phyloP scores from a whole-genome alignment of 2,797 vertebrate genomes.

The Channa striata region DNA sequence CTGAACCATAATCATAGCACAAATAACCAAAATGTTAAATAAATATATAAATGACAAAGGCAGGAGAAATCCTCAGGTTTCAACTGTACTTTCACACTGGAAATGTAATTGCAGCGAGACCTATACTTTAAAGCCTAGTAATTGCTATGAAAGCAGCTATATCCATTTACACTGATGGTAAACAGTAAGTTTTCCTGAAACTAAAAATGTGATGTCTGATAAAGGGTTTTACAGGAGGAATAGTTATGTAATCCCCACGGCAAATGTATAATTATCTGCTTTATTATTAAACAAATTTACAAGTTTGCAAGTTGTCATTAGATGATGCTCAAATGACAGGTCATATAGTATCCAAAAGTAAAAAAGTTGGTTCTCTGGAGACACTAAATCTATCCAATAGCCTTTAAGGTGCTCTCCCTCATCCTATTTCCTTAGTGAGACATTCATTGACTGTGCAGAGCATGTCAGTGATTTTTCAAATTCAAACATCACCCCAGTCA shows the following conservation, averaged over 20 bases:
- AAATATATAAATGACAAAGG: slow-evolving; percentile 3
- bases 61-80: slow-evolving; percentile 10
- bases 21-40: too few species aligned
- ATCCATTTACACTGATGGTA: background rate
- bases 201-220: slow-evolving; percentile 3
- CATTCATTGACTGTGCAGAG: too few species aligned
- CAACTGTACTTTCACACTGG: background rate
- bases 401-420: too few species aligned
- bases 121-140: background rate
- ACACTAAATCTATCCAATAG: too few species aligned
- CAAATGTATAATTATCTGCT: slow-evolving; percentile 1
- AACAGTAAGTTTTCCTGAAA: slow-evolving; percentile 6
- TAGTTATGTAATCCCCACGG: slow-evolving; percentile 1
- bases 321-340: slow-evolving; percentile 7
- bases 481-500: too few species aligned
- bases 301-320: slow-evolving; percentile 1
- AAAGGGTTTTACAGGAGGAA: background rate
- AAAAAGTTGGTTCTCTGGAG: too few species aligned
- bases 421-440: too few species aligned
- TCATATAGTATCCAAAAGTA: background rate
- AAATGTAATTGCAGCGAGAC: slow-evolving; percentile 10
- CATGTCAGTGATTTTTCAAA: too few species aligned
- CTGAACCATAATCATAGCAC: background rate
- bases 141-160: background rate
- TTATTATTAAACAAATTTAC: background rate